A percentile compares a stretch with the other conserved stretches of the same genome.
These are phyloP conservation scores for Ormyrus thymus DNA, from an alignment of 2,888 invertebrate genomes.

Conservation along the genomic window DNA sequence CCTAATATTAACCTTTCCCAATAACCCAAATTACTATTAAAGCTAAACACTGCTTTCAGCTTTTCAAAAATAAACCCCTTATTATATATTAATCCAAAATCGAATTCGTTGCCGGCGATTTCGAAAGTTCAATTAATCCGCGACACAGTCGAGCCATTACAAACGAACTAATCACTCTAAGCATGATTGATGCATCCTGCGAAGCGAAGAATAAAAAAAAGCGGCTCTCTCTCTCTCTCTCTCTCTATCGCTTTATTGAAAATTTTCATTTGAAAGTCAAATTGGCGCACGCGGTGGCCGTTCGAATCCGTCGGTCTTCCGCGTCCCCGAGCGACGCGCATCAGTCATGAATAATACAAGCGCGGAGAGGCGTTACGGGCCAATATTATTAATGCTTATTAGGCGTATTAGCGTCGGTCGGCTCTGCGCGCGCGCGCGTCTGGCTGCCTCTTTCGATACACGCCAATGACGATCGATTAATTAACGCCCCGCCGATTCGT, in stretches of 20 bases:
- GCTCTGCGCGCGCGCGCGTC: neutral
- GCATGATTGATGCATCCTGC: no score
- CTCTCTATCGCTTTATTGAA: conserved; percentile 3
- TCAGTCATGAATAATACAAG: conserved; percentile 37
- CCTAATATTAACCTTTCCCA: no score
- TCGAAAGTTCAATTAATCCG: no score
- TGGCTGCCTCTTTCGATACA: neutral
- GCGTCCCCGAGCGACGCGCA: neutral
- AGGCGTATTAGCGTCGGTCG: conserved; percentile 22
- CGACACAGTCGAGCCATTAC: no score
- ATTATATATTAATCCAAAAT: no score
- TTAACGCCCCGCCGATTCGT: neutral
- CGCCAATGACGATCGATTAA: neutral
- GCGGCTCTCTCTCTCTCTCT: neutral
- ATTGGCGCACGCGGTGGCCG: neutral
- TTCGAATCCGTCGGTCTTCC: no score
- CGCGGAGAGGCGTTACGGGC: neutral
- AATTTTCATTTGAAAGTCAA: conserved; percentile 29
- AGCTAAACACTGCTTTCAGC: no score
- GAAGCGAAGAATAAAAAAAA: no score
- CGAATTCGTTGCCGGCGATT: no score
- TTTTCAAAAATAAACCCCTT: no score
- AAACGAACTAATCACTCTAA: no score
- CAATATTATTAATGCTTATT: conserved; percentile 43
- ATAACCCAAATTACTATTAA: no score